These are phyloP conservation scores for Eufriesea mexicana DNA, from an alignment of 1,140 invertebrate genomes.

Conservation along the genomic window DNA sequence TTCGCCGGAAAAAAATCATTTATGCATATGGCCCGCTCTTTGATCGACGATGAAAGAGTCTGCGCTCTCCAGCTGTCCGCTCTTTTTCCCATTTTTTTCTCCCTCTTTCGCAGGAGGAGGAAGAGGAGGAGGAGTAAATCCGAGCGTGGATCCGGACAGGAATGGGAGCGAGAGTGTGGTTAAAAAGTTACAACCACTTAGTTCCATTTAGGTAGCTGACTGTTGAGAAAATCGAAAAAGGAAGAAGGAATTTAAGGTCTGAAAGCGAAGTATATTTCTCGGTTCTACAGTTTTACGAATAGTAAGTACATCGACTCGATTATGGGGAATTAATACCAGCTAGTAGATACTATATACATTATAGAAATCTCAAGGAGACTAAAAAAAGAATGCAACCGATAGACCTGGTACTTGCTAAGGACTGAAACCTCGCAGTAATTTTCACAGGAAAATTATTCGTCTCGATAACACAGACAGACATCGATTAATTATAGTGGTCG, in stretches of 20 bases:
- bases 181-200: conserved; percentile 2
- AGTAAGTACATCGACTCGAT: too few relatives aligned
- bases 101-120: too few relatives aligned
- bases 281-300: too few relatives aligned
- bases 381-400: too few relatives aligned
- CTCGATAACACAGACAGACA: too few relatives aligned
- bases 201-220: background rate
- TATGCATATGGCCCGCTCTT: background rate
- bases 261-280: background rate
- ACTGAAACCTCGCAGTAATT: too few relatives aligned
- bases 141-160: background rate
- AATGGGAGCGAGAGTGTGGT: background rate
- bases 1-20: conserved; percentile 4
- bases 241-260: background rate
- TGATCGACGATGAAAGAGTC: conserved; percentile 5
- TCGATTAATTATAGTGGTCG: too few relatives aligned
- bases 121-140: background rate
- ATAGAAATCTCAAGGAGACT: too few relatives aligned
- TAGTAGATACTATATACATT: too few relatives aligned
- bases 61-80: background rate
- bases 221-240: background rate
- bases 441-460: too few relatives aligned
- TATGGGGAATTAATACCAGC: too few relatives aligned
- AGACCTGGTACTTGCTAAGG: too few relatives aligned
- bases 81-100: background rate